phyloP scores from a whole-genome alignment of 1,140 invertebrate species.

The Oreohelix idahoensis region DNA sequence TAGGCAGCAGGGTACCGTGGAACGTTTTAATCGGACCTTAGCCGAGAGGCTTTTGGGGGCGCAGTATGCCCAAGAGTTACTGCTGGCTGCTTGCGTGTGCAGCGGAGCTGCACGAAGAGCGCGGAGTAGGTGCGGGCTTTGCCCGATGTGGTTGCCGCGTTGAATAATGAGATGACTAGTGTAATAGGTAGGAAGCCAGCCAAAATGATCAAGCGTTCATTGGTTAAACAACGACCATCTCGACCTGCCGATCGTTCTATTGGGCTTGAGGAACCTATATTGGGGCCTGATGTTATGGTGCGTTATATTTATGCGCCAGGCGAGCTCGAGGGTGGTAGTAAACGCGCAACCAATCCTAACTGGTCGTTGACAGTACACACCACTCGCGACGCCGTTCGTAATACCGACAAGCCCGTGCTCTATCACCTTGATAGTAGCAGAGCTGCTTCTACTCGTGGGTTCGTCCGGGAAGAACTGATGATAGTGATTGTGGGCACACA shows the following conservation, averaged over 20 bases:
- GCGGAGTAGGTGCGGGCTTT: not conserved
- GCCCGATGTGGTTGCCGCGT: not conserved
- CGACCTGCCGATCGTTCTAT: not conserved
- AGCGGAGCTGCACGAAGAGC: not conserved
- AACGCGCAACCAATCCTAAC: conserved; percentile 17
- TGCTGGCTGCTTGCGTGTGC: not conserved
- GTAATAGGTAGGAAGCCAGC: not conserved
- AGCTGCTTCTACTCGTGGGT: too few species aligned
- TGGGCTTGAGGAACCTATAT: not conserved
- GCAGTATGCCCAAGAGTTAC: not conserved
- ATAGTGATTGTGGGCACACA: too few species aligned
- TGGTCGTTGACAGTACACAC: conserved; percentile 34
- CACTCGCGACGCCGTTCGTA: not conserved
- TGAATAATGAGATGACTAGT: not conserved
- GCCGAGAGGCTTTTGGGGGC: not conserved
- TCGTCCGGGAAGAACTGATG: too few species aligned
- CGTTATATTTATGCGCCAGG: conserved; percentile 41
- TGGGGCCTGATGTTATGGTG: conserved; percentile 7
- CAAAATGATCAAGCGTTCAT: not conserved
- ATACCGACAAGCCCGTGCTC: not conserved
- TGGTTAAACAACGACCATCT: not conserved
- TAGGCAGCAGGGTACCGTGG: not conserved
- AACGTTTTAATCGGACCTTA: not conserved
- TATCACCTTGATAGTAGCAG: too few species aligned
- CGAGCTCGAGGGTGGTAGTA: conserved; percentile 45